A percentile compares a stretch with the other conserved stretches of the same genome.
Conservation (phyloP, 2,797 vertebrate genomes). For the Manis javanica region DNA sequence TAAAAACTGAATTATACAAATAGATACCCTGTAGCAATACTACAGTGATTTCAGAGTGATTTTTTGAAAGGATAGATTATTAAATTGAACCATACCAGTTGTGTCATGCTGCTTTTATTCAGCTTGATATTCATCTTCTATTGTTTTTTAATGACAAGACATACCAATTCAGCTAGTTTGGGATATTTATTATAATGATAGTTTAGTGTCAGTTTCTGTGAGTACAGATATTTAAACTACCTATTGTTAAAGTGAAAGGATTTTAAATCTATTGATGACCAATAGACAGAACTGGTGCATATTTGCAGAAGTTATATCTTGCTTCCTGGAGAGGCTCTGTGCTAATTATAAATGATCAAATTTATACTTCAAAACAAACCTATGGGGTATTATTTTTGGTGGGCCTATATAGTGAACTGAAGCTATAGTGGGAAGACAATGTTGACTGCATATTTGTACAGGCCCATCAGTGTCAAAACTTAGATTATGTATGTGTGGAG, state of each 20-base stretch:
- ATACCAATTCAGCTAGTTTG: background rate
- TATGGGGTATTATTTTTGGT: background rate
- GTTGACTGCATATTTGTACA: no score
- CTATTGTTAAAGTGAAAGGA: background rate
- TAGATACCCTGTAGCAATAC: background rate
- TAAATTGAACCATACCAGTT: background rate
- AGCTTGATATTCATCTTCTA: background rate
- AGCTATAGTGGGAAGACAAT: background rate
- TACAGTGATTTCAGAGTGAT: background rate
- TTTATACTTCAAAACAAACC: background rate
- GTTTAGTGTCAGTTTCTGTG: background rate
- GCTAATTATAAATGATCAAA: background rate
- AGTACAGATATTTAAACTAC: slow-evolving; percentile 14
- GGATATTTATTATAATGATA: background rate
- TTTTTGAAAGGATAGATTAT: background rate
- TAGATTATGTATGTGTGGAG: no score
- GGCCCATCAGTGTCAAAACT: background rate
- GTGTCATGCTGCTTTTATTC: background rate
- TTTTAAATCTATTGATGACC: slow-evolving; percentile 28
- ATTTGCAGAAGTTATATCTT: background rate
- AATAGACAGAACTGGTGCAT: background rate
- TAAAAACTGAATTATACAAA: slow-evolving; percentile 34
- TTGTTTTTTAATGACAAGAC: background rate
- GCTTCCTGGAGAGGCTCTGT: background rate
- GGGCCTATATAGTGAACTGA: background rate